Evolutionary conservation across 2,113 vertebrate species (phyloP), one percentile per base, ranked within the genome.

Genomic region (Camelus dromedarius): DNA sequence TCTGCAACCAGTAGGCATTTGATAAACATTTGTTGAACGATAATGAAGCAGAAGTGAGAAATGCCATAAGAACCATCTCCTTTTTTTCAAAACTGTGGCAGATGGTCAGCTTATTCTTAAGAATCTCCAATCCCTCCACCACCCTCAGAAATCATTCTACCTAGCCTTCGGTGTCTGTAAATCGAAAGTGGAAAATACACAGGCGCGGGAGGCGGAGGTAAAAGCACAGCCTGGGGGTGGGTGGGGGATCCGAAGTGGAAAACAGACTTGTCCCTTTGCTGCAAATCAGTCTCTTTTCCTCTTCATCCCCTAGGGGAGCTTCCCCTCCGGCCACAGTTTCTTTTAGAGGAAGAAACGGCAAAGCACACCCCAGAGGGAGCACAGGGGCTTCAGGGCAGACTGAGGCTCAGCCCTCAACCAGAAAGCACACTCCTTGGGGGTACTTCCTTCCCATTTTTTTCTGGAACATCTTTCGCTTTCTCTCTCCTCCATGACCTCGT

Each of bases 41-140:
- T 28, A 89, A 75, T 64, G 42, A 91, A 87, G 32, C n/a, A 67
- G 60, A 69, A 75, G 46, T 35, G 46, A 69, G 32, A 75, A 92
- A 95, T 35, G n/a, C 30, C 52, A 77, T 58, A 67, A 50, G 79
- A 75, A 42, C 32, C 66, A 76, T 66, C 81, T 76, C 35, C 73
- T 93, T 89, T 90, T 90, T 82, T 79, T 19, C n/a, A 38, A 89
- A 85, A 62, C 30, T 52, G 3, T 58, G 70, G 80, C 62, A 86
- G 24, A 92, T 42, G 86, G 48, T 30, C 50, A 18, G 19, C 30
- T 56, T 48, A 54, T 70, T 90, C 84, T 70, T 87, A 83, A 80
- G 58, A 52, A 38, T 91, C 76, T 90, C 75, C 26, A 16, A 24
- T 28, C 32, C 30, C n/a, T 52, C 24, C 46, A 35, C 54, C 50